Evolutionary conservation across 2,888 invertebrate genomes (phyloP).

Genomic region (Acanthoscelides obtectus): DNA sequence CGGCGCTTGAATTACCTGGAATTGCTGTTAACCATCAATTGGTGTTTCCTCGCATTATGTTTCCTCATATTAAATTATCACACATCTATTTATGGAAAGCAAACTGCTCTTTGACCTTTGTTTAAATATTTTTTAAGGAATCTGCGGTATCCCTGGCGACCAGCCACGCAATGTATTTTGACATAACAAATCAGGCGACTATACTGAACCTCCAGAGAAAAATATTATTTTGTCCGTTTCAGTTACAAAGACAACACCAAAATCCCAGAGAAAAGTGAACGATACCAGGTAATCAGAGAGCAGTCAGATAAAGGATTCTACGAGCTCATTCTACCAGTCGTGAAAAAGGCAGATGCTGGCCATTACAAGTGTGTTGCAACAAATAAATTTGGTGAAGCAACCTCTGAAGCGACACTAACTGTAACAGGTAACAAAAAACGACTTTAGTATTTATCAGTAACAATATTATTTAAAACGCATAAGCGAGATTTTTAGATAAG

Average conservation of each 20-base stretch:
- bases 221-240: constrained; percentile 10
- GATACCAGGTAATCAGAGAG: constrained; percentile 66
- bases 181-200: background rate
- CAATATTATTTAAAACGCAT: too few relatives aligned
- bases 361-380: constrained; percentile 78
- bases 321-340: constrained; percentile 81
- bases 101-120: background rate
- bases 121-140: background rate
- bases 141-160: background rate
- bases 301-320: constrained; percentile 80
- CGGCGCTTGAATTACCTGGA: too few relatives aligned
- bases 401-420: constrained; percentile 70
- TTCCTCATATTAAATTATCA: background rate
- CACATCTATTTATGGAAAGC: background rate
- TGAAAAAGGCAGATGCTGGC: constrained; percentile 73
- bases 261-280: constrained; percentile 63
- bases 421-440: constrained; percentile 73
- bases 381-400: constrained; percentile 75
- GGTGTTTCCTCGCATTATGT: background rate
- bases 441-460: too few relatives aligned
- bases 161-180: background rate
- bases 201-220: background rate
- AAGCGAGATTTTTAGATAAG: too few relatives aligned
- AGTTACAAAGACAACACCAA: constrained; percentile 80
- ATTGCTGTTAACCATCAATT: background rate